A percentile compares a stretch with the other conserved stretches of the same genome.
phyloP scores from a whole-genome alignment of 2,797 vertebrate genomes.

The Thalassophryne amazonica region DNA sequence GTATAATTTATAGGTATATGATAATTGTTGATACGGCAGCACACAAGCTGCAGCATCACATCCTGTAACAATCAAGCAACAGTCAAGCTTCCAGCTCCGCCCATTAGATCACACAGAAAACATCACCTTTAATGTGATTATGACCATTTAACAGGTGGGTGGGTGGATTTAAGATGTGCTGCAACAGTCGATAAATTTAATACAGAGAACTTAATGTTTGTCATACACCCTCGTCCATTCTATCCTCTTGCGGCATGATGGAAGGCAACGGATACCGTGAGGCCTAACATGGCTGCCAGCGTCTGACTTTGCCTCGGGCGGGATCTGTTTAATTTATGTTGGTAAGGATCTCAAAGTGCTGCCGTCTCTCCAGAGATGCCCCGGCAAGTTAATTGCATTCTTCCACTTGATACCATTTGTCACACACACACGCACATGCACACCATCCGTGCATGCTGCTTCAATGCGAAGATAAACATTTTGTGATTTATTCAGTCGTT shows the following conservation, averaged over 20 bases:
- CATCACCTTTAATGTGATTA: too few relatives aligned
- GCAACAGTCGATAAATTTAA: too few relatives aligned
- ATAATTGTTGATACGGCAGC: too few relatives aligned
- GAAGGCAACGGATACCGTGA: conserved; percentile 37
- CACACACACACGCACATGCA: conserved; percentile 10
- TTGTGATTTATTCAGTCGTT: conserved; percentile 64
- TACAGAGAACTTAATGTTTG: conserved; percentile 58
- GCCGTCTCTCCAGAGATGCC: conserved; percentile 69
- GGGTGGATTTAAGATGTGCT: too few relatives aligned
- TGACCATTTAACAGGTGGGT: too few relatives aligned
- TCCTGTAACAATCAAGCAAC: too few relatives aligned
- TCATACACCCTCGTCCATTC: conserved; percentile 50
- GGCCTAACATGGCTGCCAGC: conserved; percentile 59
- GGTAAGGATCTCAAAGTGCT: conserved; percentile 66
- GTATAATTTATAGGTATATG: too few relatives aligned
- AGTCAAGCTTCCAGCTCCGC: too few relatives aligned
- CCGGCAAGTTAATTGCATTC: conserved; percentile 75
- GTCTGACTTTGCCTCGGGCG: conserved; percentile 64
- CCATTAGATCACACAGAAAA: too few relatives aligned
- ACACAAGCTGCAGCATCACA: too few relatives aligned
- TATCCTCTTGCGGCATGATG: conserved; percentile 55
- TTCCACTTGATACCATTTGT: conserved; percentile 65
- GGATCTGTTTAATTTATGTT: conserved; percentile 68
- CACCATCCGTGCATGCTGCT: conserved; percentile 21
- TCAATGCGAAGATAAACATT: conserved; percentile 48